Evolutionary conservation across 2,888 invertebrate species (phyloP).

Genomic region (Hymenopus coronatus): DNA sequence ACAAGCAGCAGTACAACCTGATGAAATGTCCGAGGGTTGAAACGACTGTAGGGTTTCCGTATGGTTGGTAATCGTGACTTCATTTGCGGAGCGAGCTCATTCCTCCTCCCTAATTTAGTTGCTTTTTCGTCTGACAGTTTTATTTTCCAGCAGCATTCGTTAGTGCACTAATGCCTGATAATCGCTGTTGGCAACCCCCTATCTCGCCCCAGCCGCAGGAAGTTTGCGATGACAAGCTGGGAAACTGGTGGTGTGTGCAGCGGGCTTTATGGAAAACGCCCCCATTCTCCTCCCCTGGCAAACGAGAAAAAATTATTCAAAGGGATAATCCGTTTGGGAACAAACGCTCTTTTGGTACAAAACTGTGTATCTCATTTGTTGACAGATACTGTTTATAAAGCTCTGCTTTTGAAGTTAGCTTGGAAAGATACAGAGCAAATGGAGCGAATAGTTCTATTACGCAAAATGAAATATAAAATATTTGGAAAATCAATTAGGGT

Average conservation of each 20-base stretch:
- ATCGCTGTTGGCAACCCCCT: background rate
- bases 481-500: no score
- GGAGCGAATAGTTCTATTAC: no score
- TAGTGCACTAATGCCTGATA: background rate
- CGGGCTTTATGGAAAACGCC: background rate
- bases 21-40: background rate
- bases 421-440: no score
- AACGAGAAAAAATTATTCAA: background rate
- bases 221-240: background rate
- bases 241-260: background rate
- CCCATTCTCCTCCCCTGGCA: background rate
- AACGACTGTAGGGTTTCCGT: background rate
- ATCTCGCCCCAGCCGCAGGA: background rate
- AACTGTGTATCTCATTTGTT: background rate
- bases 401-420: no score
- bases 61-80: background rate
- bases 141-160: background rate
- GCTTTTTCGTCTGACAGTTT: background rate
- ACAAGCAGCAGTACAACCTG: no score
- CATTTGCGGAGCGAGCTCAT: background rate
- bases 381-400: no score
- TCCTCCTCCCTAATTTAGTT: background rate
- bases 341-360: background rate
- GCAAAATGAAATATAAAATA: no score
- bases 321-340: background rate